phyloP scores from a whole-genome alignment of 2,888 invertebrate genomes.

The Anthrax anthrax region DNA sequence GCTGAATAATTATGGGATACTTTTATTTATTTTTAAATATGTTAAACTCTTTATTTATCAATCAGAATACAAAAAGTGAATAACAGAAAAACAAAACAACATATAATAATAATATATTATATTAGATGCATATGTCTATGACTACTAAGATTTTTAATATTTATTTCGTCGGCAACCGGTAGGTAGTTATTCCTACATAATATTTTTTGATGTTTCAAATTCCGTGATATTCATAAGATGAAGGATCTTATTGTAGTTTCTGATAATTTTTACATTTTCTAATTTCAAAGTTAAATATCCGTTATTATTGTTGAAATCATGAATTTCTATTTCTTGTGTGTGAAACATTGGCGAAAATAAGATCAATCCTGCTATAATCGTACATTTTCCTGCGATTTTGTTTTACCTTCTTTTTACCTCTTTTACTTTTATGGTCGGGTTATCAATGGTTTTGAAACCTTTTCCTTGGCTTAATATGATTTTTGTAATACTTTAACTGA shows the following conservation, averaged over 20 bases:
- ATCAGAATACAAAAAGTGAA: too few species aligned
- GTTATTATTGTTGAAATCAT: slow-evolving; percentile 11
- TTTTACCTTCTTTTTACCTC: neutral
- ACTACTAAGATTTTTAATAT: too few species aligned
- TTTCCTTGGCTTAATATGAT: slow-evolving; percentile 7
- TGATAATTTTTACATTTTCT: slow-evolving; percentile 7
- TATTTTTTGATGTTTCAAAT: slow-evolving; percentile 5
- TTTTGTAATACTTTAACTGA: slow-evolving; percentile 12
- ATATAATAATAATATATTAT: too few species aligned
- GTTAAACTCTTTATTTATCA: too few species aligned
- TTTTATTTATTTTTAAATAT: too few species aligned
- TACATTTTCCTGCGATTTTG: slow-evolving; percentile 8
- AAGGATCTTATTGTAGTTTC: slow-evolving; percentile 9
- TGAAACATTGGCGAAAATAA: neutral
- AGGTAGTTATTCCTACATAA: slow-evolving; percentile 7
- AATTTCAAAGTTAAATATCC: slow-evolving; percentile 8
- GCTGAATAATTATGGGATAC: too few species aligned
- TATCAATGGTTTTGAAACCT: neutral
- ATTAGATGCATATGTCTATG: too few species aligned
- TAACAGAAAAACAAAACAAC: too few species aligned
- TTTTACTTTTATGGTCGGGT: neutral
- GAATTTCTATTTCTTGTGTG: neutral
- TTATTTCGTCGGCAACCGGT: too few species aligned
- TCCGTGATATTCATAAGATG: slow-evolving; percentile 10
- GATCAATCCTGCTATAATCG: slow-evolving; percentile 1